Evolutionary conservation across 1,140 invertebrate genomes (phyloP).

Genomic region (Sminthurides bifidus): DNA sequence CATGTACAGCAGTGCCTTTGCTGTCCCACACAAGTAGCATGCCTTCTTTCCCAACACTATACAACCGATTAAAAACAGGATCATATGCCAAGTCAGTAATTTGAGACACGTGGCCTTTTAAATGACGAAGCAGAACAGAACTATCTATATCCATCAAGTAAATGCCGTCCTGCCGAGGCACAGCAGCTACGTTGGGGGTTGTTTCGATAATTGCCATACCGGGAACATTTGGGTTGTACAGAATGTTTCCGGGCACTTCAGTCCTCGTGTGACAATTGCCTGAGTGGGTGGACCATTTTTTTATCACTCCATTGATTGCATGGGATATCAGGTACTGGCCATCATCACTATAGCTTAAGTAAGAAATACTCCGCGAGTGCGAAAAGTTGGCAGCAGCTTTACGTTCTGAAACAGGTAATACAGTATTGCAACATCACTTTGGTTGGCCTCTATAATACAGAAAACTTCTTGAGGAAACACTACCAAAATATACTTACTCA

Average conservation of each 20-base stretch:
- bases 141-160: neutral
- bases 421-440: neutral
- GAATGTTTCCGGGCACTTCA: neutral
- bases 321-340: slow-evolving; percentile 6
- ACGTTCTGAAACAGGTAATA: neutral
- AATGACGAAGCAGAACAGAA: neutral
- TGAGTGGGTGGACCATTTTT: neutral
- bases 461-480: neutral
- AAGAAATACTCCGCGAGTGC: neutral
- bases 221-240: neutral
- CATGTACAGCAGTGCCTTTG: neutral
- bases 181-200: neutral
- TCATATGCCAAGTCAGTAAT: slow-evolving; percentile 4
- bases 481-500: neutral
- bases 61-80: slow-evolving; percentile 3
- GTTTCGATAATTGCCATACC: neutral
- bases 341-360: neutral
- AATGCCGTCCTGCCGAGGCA: neutral
- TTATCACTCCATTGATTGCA: neutral
- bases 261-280: neutral
- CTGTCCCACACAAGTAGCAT: neutral
- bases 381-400: neutral
- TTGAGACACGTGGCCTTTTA: slow-evolving; percentile 4
- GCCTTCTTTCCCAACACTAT: neutral
- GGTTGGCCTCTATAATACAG: too few relatives aligned